Evolutionary conservation across 2,797 vertebrate genomes (phyloP).

Genomic region (Labroides dimidiatus): DNA sequence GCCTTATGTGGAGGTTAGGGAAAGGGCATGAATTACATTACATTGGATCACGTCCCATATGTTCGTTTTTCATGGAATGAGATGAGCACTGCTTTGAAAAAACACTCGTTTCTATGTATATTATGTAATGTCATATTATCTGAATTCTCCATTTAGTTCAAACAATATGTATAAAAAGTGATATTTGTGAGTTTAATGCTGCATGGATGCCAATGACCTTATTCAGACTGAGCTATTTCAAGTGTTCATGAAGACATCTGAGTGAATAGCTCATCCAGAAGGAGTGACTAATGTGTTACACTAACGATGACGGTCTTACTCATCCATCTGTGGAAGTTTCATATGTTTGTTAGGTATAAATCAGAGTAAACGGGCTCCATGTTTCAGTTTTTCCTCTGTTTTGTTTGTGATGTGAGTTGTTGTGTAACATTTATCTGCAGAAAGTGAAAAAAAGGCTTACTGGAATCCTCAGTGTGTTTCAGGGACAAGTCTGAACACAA

Average conservation of each 20-base stretch:
- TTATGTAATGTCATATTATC: conserved; percentile 2
- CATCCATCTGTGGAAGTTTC: not conserved
- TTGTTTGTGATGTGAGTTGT: not conserved
- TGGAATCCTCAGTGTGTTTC: conserved; percentile 58
- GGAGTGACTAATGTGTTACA: not conserved
- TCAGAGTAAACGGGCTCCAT: not conserved
- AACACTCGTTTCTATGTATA: not conserved
- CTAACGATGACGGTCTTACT: not conserved
- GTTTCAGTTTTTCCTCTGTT: not conserved
- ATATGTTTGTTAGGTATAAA: not conserved
- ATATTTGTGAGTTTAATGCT: not conserved
- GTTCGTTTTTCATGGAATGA: conserved; percentile 17
- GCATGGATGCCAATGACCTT: not conserved
- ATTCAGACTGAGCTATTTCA: not conserved
- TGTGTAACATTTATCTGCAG: conserved; percentile 14
- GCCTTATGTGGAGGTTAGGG: conserved; percentile 34
- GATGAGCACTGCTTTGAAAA: conserved; percentile 13
- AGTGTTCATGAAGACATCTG: not conserved
- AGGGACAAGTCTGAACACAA: conserved; percentile 71
- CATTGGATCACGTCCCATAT: conserved; percentile 17
- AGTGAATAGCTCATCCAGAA: not conserved
- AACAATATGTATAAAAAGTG: not conserved
- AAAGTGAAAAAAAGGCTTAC: conserved; percentile 7
- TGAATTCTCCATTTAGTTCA: not conserved
- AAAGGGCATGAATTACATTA: conserved; percentile 20